Base-by-base conservation (phyloP, 2,797 vertebrate species). In the Syndactyla subalaris region DNA sequence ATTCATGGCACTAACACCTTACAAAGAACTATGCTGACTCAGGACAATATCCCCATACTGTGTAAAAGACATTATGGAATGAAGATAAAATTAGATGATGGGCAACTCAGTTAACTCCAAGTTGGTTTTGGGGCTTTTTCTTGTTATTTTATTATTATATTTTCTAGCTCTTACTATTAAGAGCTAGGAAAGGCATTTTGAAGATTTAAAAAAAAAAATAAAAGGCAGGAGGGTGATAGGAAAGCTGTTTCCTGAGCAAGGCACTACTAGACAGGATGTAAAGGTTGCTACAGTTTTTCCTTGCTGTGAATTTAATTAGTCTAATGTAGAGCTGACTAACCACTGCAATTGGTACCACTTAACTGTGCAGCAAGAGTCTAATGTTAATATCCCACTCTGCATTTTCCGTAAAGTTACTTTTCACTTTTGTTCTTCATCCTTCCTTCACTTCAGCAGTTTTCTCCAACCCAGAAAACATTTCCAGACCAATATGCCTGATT, bases 231-330 rank as follows among this genome's bases (percentile, higher is more conserved):
- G 12, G 2, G 6, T 24, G 26, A 61, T 80, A 93, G 57, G 32
- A 93, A 78, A 71, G 73, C 46, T 34, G 27, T 77, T 89, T 85
- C 61, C 75, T 92, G 84, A 96, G 93, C 73, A 95, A 85, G 81
- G 85, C n/a, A 49, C 70, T 86, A 51, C 45, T 66, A 92, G 55
- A 73, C 83, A 89, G 54, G 75, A 93, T 43, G 36, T 21, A 34
- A 41, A 91, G 58, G 82, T 66, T 85, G 75, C 48, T 58, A 43
- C 26, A 77, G 15, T 86, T 92, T 74, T 59, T 84, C 46, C 83
- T 97, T 95, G 82, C 86, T 95, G 82, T 84, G 74, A 96, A 85
- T 63, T 75, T 88, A 97, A 88, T 93, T 62, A 81, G 6, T 72
- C 49, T 62, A 83, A 78, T 24, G 46, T 38, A 72, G 30, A 65